These are phyloP conservation scores for Melieria picta DNA, from an alignment of 2,888 invertebrate genomes.

Conservation along the genomic window DNA sequence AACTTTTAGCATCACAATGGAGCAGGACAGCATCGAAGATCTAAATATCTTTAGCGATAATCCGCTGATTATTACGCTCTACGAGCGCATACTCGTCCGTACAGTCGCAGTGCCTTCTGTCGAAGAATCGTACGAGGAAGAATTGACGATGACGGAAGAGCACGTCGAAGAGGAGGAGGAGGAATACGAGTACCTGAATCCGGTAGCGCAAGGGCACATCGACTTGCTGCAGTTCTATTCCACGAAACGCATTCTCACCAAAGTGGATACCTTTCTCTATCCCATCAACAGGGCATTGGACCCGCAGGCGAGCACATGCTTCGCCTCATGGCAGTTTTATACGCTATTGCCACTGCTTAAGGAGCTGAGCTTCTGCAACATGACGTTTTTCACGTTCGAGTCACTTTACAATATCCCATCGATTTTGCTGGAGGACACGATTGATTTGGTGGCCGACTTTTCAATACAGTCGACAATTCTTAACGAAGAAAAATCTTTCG, in stretches of 20 bases:
- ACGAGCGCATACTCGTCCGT: constrained; percentile 46
- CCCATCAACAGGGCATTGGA: constrained; percentile 32
- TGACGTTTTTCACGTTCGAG: constrained; percentile 51
- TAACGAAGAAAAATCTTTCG: constrained; percentile 30
- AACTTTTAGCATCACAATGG: constrained; percentile 51
- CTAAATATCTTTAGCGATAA: constrained; percentile 53
- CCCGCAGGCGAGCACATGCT: constrained; percentile 23
- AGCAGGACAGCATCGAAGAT: constrained; percentile 56
- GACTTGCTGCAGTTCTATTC: constrained; percentile 42
- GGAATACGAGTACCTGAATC: constrained; percentile 21
- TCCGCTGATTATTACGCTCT: constrained; percentile 52
- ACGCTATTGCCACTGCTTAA: constrained; percentile 54
- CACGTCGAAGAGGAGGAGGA: constrained; percentile 6
- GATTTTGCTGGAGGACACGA: constrained; percentile 35
- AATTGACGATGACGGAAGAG: background rate
- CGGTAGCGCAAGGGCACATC: constrained; percentile 43
- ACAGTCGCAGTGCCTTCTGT: background rate
- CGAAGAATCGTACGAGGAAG: background rate
- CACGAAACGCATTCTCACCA: constrained; percentile 29
- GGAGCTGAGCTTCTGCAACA: constrained; percentile 48
- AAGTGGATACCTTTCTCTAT: constrained; percentile 39
- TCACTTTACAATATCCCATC: constrained; percentile 51
- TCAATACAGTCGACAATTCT: constrained; percentile 39
- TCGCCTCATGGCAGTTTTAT: constrained; percentile 53
- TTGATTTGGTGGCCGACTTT: constrained; percentile 33